Base-by-base conservation (phyloP, 2,113 vertebrate species). In the Alethe diademata region DNA sequence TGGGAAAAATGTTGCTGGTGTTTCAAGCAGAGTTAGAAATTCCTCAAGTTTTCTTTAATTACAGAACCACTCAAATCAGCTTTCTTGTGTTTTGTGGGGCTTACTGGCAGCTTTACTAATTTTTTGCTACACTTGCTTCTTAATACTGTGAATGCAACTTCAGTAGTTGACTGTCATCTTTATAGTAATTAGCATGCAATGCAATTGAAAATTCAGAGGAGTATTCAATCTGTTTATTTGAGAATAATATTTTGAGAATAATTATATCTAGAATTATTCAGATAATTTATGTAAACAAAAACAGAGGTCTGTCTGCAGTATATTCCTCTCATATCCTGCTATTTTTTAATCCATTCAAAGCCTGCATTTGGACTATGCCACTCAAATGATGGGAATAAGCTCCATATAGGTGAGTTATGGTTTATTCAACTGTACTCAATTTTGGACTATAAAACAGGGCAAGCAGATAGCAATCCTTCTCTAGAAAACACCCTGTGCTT, bases 251-350 rank as follows among this genome's bases (percentile, higher is more conserved):
- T 90, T 90, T 88, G 50, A 36, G 54, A 86, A 88, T 40, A 83
- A 47, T 57, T 51, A 15, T 36, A 28, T 57, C 50, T 72, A 86
- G 64, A 95, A 76, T 76, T 56, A 78, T 64, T 88, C 25, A 73
- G 36, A 45, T 79, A 53, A 69, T 65, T 92, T 76, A 28, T 91
- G 28, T 91, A 72, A 93, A 75, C 35, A 86, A 54, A 75, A 95
- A 72, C 42, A 86, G 62, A 72, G 93, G 15, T 64, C 50, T 72
- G 13, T 65, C 80, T 88, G 45, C 12, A 66, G n/a, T 78, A 33
- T 57, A 35, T 91, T 76, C 67, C 54, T 80, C n/a, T 86, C 69
- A 57, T 12, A 72, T 75, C 28, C 20, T 75, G 16, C 35, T 82
- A 15, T 43, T 88, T 93, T 93, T 75, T 61, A 79, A 56, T 78